These are phyloP conservation scores for Sarcophaga carnaria DNA, from an alignment of 2,888 invertebrate genomes.

Conservation along the genomic window DNA sequence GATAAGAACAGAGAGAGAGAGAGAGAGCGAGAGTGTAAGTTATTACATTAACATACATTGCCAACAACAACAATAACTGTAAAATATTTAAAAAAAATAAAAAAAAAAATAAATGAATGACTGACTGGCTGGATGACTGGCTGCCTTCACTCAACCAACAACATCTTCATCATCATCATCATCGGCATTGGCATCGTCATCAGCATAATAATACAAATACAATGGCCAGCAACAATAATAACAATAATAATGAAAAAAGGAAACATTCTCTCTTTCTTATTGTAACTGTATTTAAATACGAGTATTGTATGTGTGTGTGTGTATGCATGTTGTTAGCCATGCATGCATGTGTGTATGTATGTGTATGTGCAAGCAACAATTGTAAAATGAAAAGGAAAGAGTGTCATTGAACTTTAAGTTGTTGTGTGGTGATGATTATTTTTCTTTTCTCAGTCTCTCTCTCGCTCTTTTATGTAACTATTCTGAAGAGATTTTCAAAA, in stretches of 20 bases:
- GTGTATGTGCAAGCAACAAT: slow-evolving; percentile 60
- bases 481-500: slow-evolving; percentile 29
- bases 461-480: slow-evolving; percentile 30
- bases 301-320: background rate
- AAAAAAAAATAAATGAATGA: background rate
- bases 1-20: background rate
- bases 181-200: slow-evolving; percentile 4
- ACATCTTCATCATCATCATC: slow-evolving; percentile 12
- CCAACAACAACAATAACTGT: background rate
- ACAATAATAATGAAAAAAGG: slow-evolving; percentile 28
- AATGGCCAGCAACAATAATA: slow-evolving; percentile 48
- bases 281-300: no score
- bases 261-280: slow-evolving; percentile 13
- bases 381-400: slow-evolving; percentile 68
- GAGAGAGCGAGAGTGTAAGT: no score
- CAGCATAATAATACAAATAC: slow-evolving; percentile 24
- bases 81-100: background rate
- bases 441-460: slow-evolving; percentile 17
- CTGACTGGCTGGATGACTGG: slow-evolving; percentile 24
- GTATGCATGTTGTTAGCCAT: slow-evolving; percentile 3
- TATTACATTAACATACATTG: slow-evolving; percentile 47
- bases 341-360: slow-evolving; percentile 39
- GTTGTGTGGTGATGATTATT: slow-evolving; percentile 1
- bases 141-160: slow-evolving; percentile 31
- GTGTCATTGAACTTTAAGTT: slow-evolving; percentile 68